Evolutionary conservation across 1,140 invertebrate species (phyloP).

Genomic region (Drosophila willistoni): DNA sequence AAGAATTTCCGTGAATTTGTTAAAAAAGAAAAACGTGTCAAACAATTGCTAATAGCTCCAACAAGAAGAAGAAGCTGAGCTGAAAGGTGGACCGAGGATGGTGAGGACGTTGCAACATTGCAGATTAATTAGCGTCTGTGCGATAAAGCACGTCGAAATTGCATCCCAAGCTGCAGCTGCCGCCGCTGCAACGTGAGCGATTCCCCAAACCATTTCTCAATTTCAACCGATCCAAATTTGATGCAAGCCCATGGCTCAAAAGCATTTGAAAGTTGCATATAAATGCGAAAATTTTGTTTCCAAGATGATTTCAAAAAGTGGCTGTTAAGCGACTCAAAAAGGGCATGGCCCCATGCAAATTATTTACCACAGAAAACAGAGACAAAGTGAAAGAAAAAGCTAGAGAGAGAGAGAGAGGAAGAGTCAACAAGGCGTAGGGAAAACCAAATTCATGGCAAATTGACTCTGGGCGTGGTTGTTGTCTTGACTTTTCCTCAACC

Average conservation of each 20-base stretch:
- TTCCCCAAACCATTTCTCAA: not conserved
- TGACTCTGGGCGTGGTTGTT: not conserved
- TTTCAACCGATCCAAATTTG: not conserved
- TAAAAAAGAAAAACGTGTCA: slow-evolving; percentile 49
- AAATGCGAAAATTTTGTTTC: not conserved
- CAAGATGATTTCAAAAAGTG: not conserved
- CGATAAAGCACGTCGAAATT: slow-evolving; percentile 70
- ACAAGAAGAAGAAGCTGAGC: not conserved
- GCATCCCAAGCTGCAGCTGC: slow-evolving; percentile 23
- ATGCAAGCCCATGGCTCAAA: not conserved
- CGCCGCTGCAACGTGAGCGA: slow-evolving; percentile 36
- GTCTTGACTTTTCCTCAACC: too few relatives aligned
- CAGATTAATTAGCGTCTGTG: slow-evolving; percentile 76
- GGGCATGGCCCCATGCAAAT: slow-evolving; percentile 1
- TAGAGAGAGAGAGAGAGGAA: not conserved
- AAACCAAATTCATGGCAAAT: not conserved
- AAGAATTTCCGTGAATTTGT: slow-evolving; percentile 54
- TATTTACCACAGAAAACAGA: not conserved
- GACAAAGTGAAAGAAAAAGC: not conserved
- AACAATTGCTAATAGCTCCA: slow-evolving; percentile 25
- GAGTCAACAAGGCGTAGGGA: not conserved
- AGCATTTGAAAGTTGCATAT: not conserved
- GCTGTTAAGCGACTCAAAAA: not conserved
- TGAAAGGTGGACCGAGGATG: slow-evolving; percentile 45
- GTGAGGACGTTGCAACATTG: slow-evolving; percentile 34